Evolutionary conservation across 2,113 vertebrate species (phyloP), one percentile per base, ranked within the genome.

Genomic region (Plecturocebus donacophilus): DNA sequence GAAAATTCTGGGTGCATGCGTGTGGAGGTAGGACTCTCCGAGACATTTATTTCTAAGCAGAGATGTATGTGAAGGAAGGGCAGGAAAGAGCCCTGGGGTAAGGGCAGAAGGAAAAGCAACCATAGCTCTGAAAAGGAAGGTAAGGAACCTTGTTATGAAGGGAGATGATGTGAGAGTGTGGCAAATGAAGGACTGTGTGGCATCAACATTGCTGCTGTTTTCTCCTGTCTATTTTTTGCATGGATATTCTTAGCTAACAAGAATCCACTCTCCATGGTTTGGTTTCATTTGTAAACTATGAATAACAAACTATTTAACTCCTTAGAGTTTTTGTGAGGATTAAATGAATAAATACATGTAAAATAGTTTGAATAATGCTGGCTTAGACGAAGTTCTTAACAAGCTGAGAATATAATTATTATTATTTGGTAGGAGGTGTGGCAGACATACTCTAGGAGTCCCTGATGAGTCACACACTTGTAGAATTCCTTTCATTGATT

Each of bases 271-370:
- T 54, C 47, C 13, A 70, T 27, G 64, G 11, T 73, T 89, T 45
- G n/a, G 21, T 81, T 77, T 58, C 27, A 56, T 42, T 38, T 77
- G 38, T 61, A 45, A 97, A 88, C 66, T 40, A 84, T 49, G 27
- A 84, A 66, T 86, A 76, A 52, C 42, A 82, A 94, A 75, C 38
- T 71, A n/a, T 3, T 35, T 58, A 49, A 17, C 14, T 92, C 79
- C 61, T 68, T 2, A 45, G 35, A 85, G n/a, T 32, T 95, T 96
- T 64, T 76, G 45, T 54, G 68, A 94, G 47, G n/a, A 68, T 64
- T 88, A 87, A 71, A 68, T 77, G 30, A 64, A n/a, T 30, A 85
- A 92, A 25, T n/a, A 56, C 0, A 93, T 11, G 3, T 27, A 81
- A 73, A 90, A 86, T 79, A 58, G 19, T 11, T n/a, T 83, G 38